Percentiles rank a stretch among this genome's conserved stretches.
Conservation (phyloP, 2,113 vertebrate species). For the Calyptomena viridis region DNA sequence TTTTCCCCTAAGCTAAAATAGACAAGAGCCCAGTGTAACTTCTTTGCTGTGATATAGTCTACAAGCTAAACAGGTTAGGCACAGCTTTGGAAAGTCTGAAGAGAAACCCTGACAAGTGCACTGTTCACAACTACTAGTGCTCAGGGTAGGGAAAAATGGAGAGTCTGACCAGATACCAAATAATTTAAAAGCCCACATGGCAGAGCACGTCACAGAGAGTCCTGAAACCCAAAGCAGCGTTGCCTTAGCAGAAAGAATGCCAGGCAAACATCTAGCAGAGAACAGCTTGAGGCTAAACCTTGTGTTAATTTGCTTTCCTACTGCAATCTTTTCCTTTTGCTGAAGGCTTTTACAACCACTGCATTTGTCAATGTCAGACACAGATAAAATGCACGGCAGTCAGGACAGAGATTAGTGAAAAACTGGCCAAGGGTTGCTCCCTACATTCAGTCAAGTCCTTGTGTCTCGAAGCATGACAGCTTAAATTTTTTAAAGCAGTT, state of each 20-base stretch:
- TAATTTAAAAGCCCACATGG: background rate
- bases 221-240: background rate
- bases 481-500: background rate
- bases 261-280: background rate
- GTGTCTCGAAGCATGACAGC: background rate
- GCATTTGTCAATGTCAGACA: background rate
- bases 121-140: background rate
- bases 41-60: background rate
- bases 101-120: background rate
- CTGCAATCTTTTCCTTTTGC: background rate
- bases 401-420: background rate
- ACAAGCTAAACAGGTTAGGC: background rate
- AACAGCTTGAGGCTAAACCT: conserved; percentile 9
- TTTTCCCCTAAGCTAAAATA: background rate
- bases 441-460: background rate
- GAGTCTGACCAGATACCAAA: background rate
- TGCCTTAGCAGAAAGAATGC: background rate
- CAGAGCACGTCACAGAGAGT: background rate
- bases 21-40: background rate
- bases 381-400: background rate
- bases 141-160: conserved; percentile 1
- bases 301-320: background rate
- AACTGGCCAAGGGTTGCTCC: background rate
- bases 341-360: background rate
- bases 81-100: background rate